Base-by-base conservation (phyloP, 2,797 vertebrate species). In the Syngnathus acus region DNA sequence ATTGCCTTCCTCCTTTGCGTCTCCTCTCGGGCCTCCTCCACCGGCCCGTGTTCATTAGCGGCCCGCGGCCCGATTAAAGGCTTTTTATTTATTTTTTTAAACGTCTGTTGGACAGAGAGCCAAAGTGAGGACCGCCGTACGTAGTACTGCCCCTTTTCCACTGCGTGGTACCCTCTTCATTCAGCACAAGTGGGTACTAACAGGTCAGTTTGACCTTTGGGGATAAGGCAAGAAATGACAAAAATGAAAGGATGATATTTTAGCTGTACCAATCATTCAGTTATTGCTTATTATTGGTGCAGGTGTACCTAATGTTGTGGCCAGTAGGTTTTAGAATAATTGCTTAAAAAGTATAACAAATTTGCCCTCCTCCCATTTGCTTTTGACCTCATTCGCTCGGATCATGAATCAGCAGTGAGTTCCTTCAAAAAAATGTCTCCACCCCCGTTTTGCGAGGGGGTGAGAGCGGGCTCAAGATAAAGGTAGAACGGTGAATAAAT, bases 21-120 rank as follows among this genome's bases (percentile, higher is more conserved):
- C 87, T 76, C 50, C 87, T 86, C 87, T 86, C 75, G 69, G 32
- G 85, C 75, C 70, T 87, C 87, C 82, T 71, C 79, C 70, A 68
- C 73, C 72, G 80, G 77, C 84, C 81, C 78, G 65, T 82, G 82
- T 90, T 92, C 89, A 92, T 92, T 90, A 91, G 82, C 69, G 70
- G 70, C 67, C 82, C 83, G 81, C 67, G 73, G 83, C 62, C 87
- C 89, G 91, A 92, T 92, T 90, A 91, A 89, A 91, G 88, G 82
- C 70, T 83, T 51, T 9, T 32, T 32, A 45, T 26, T 42, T 40
- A 26, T 13, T 38, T 64, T 64, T 17, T 51, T 21, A n/a, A 16
- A 51, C 86, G 78, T 86, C 74, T 77, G 71, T 64, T 59, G 66
- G 59, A 78, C 57, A 73, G 73, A 75, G 51, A 68, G 38, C 62